phyloP scores from a whole-genome alignment of 2,888 invertebrate species.

The Aphidoletes aphidimyza region DNA sequence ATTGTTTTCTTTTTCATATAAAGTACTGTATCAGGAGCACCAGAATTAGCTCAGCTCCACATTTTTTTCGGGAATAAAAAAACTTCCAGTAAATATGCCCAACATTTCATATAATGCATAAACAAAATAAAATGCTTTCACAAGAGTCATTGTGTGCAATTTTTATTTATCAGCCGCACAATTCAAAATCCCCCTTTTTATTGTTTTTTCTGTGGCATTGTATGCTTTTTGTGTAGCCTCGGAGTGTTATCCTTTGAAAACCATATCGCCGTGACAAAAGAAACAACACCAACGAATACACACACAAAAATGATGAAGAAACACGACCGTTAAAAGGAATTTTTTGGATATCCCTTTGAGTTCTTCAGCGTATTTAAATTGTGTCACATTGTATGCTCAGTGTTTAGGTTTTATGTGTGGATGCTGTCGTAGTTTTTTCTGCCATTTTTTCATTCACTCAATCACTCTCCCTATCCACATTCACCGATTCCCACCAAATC shows the following conservation, averaged over 20 bases:
- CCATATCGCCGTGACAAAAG: neutral
- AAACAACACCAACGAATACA: neutral
- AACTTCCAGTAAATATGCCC: neutral
- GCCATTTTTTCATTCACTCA: neutral
- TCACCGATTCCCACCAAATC: too few species aligned
- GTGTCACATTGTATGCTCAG: conserved; percentile 16
- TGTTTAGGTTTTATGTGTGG: neutral
- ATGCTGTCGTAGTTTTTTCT: neutral
- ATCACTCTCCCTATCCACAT: neutral
- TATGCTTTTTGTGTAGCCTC: neutral
- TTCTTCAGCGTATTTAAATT: conserved; percentile 41
- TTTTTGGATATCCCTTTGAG: conserved; percentile 31
- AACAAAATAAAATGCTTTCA: conserved; percentile 46
- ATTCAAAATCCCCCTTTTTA: neutral
- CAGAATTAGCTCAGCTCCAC: too few species aligned
- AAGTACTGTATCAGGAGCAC: too few species aligned
- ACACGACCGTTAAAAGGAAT: conserved; percentile 24
- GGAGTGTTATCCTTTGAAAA: neutral
- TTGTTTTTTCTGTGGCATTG: neutral
- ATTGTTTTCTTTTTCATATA: too few species aligned
- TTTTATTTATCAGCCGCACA: conserved; percentile 43
- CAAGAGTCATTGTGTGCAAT: conserved; percentile 23
- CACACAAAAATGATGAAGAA: conserved; percentile 16
- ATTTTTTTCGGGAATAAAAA: too few species aligned
- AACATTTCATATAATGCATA: neutral